These are phyloP conservation scores for Taurulus bubalis DNA, from an alignment of 2,113 vertebrate species.

Conservation along the genomic window DNA sequence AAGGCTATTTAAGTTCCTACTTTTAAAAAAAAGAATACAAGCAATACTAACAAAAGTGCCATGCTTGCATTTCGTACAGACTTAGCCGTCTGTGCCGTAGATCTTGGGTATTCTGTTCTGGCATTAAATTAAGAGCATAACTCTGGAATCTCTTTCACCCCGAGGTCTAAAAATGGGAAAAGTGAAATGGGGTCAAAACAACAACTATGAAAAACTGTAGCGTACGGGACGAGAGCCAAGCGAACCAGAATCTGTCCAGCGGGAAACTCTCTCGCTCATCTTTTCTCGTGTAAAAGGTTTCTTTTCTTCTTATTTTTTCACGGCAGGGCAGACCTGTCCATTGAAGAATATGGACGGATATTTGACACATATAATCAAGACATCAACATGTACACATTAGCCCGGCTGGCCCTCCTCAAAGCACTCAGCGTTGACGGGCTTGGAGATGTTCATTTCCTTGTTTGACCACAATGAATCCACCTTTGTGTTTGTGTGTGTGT, in stretches of 20 bases:
- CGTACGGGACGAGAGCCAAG: neutral
- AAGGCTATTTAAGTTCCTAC: neutral
- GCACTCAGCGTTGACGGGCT: slow-evolving; percentile 74
- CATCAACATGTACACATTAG: slow-evolving; percentile 77
- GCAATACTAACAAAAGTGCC: neutral
- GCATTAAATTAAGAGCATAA: slow-evolving; percentile 33
- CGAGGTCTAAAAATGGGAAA: slow-evolving; percentile 27
- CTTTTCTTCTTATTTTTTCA: slow-evolving; percentile 18
- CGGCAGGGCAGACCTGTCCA: slow-evolving; percentile 41
- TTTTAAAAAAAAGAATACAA: neutral
- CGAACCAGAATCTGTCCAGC: neutral
- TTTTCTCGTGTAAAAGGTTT: slow-evolving; percentile 32
- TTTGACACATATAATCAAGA: slow-evolving; percentile 76
- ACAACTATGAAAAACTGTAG: slow-evolving; percentile 14
- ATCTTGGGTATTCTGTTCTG: neutral
- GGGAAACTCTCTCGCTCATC: neutral
- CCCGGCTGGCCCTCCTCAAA: slow-evolving; percentile 51
- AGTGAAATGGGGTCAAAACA: slow-evolving; percentile 30
- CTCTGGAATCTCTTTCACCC: slow-evolving; percentile 17
- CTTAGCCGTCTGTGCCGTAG: neutral
- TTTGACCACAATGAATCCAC: slow-evolving; percentile 76
- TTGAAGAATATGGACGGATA: slow-evolving; percentile 35
- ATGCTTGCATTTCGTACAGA: neutral
- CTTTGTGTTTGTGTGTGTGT: slow-evolving; percentile 47
- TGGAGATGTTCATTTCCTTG: slow-evolving; percentile 73